phyloP scores from a whole-genome alignment of 23 tunicate species.

The Trididemnum clinides region DNA sequence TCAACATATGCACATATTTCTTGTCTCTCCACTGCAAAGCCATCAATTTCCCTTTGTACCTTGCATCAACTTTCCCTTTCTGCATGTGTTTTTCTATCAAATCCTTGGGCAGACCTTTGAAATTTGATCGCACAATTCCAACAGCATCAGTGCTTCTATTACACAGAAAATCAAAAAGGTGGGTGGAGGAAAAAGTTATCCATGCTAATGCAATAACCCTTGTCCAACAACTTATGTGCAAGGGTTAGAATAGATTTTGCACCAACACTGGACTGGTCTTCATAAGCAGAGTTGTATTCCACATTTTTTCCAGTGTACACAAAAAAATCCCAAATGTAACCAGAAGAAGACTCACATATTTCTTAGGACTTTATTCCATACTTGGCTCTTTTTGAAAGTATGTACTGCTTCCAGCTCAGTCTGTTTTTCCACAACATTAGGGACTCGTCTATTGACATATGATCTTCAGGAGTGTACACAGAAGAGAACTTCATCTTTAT shows the following conservation, averaged over 20 bases:
- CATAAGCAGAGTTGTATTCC: background rate
- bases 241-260: background rate
- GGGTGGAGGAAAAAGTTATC: conserved; percentile 21
- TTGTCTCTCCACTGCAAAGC: conserved; percentile 13
- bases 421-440: background rate
- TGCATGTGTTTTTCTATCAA: background rate
- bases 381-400: background rate
- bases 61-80: conserved; percentile 2
- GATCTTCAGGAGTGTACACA: background rate
- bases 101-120: background rate
- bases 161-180: conserved; percentile 10
- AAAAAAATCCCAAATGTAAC: conserved; percentile 24
- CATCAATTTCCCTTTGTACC: conserved; percentile 5
- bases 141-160: background rate
- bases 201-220: conserved; percentile 26
- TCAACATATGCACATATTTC: conserved; percentile 19
- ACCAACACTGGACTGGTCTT: background rate
- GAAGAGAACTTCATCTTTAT: background rate
- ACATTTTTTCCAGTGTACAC: conserved; percentile 12
- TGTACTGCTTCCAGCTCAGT: background rate
- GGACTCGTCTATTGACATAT: conserved; percentile 4
- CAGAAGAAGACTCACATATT: conserved; percentile 12
- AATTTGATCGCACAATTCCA: conserved; percentile 13
- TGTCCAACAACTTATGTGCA: no score
- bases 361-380: conserved; percentile 1